phyloP scores from a whole-genome alignment of 2,113 vertebrate genomes.

The Sminthopsis crassicaudata region DNA sequence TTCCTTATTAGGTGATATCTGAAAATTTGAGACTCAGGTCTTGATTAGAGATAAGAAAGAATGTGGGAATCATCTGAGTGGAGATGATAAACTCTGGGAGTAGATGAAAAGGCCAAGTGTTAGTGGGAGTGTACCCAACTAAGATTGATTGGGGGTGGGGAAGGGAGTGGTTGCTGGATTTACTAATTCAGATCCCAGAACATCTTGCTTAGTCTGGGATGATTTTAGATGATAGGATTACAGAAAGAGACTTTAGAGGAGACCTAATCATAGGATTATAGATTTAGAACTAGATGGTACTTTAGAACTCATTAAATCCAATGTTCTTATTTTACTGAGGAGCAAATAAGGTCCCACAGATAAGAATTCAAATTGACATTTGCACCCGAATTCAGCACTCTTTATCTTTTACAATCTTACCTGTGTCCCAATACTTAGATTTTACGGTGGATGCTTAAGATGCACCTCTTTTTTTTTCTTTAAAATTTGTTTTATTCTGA shows the following conservation, averaged over 20 bases:
- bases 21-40: neutral
- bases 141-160: neutral
- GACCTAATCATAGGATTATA: neutral
- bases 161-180: neutral
- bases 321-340: neutral
- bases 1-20: neutral
- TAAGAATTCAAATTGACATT: neutral
- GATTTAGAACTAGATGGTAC: neutral
- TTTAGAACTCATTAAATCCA: neutral
- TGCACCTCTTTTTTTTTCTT: neutral
- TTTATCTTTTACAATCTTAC: neutral
- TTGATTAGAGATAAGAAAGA: neutral
- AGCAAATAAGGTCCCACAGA: neutral
- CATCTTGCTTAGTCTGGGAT: neutral
- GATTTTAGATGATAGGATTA: conserved; percentile 1
- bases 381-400: neutral
- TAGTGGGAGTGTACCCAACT: neutral
- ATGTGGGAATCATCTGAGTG: neutral
- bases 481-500: neutral
- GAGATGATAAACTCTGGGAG: neutral
- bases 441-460: neutral
- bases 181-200: neutral
- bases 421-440: neutral
- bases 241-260: neutral
- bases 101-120: neutral